Evolutionary conservation across 2,888 invertebrate genomes (phyloP).

Genomic region (Plebejus argus): DNA sequence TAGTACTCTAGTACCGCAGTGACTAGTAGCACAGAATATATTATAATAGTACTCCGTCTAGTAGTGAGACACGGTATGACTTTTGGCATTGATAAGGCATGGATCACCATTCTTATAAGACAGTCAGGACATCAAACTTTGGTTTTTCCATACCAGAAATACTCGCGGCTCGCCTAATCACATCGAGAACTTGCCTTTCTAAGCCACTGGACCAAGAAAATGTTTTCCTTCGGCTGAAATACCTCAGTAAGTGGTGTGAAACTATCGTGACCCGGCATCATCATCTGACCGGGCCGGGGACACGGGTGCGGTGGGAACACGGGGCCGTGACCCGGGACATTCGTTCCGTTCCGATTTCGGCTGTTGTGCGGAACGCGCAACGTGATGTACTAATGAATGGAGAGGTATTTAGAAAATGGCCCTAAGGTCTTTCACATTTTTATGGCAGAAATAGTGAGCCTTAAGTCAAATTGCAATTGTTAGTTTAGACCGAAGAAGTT

Average conservation of each 20-base stretch:
- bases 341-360: conserved; percentile 22
- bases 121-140: neutral
- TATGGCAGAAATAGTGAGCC: neutral
- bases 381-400: neutral
- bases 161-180: neutral
- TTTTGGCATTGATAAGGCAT: neutral
- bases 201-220: neutral
- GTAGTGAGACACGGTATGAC: neutral
- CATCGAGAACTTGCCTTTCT: neutral
- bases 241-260: neutral
- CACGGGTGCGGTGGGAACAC: conserved; percentile 14
- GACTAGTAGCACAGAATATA: too few relatives aligned
- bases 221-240: neutral
- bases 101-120: neutral
- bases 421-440: neutral
- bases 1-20: neutral
- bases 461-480: too few relatives aligned
- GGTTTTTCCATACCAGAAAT: neutral
- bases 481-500: too few relatives aligned
- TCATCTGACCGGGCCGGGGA: conserved; percentile 5
- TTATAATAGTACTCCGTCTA: too few relatives aligned
- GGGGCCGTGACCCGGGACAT: conserved; percentile 19
- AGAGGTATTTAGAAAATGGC: neutral
- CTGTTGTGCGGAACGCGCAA: neutral
- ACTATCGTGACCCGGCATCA: neutral